Percentiles rank a stretch among this genome's conserved stretches.
These are phyloP conservation scores for Triops cancriformis DNA, from an alignment of 1,140 invertebrate genomes.

Conservation along the genomic window DNA sequence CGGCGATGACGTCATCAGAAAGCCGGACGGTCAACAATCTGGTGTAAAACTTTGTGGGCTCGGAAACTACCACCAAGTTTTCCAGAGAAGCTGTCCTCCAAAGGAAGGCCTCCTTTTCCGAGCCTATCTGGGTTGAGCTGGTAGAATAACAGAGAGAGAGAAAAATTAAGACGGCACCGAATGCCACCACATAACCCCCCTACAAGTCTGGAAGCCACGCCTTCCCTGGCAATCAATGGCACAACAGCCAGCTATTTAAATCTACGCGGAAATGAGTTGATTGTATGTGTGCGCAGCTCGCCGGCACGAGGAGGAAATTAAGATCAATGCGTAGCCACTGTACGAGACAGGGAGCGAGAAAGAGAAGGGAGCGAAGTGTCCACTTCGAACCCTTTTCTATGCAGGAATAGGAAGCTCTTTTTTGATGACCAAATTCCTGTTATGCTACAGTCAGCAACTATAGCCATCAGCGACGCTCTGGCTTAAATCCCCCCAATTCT, in stretches of 20 bases:
- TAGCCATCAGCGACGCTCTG: not conserved
- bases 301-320: slow-evolving; percentile 6
- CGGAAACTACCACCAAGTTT: too few relatives aligned
- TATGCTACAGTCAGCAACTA: not conserved
- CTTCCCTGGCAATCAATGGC: slow-evolving; percentile 8
- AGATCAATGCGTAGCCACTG: not conserved
- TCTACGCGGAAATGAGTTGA: slow-evolving; percentile 5
- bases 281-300: slow-evolving; percentile 12
- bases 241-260: not conserved
- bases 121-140: not conserved
- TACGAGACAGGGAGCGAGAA: not conserved
- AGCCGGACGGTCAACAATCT: not conserved
- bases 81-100: too few relatives aligned
- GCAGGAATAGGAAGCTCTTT: slow-evolving; percentile 3
- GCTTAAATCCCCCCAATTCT: not conserved
- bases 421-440: slow-evolving; percentile 7
- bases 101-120: too few relatives aligned
- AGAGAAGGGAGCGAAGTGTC: not conserved
- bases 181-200: not conserved
- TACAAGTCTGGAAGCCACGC: not conserved
- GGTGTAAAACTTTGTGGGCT: not conserved
- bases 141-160: not conserved
- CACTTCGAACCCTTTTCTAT: not conserved
- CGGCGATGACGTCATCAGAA: not conserved
- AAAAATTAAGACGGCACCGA: not conserved